These are phyloP conservation scores for Hedya salicella DNA, from an alignment of 2,888 invertebrate genomes.

Conservation along the genomic window DNA sequence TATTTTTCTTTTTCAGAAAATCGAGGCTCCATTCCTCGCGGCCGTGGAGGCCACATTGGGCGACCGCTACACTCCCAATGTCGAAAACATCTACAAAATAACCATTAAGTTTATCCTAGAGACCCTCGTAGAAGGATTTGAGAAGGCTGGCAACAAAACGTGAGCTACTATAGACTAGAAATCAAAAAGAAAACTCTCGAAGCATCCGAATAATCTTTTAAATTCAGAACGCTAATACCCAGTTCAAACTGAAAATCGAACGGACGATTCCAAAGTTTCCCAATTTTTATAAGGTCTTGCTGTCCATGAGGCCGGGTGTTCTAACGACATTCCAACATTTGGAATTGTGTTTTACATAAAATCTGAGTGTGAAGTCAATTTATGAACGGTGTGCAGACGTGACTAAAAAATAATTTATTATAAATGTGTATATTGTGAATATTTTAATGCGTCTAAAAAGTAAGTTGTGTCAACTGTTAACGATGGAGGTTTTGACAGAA, in stretches of 20 bases:
- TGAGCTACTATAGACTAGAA: conserved; percentile 54
- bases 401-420: conserved; percentile 41
- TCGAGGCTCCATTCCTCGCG: conserved; percentile 94
- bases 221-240: conserved; percentile 23
- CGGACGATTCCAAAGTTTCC: conserved; percentile 47
- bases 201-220: conserved; percentile 32
- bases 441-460: conserved; percentile 48
- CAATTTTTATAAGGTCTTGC: conserved; percentile 39
- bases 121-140: conserved; percentile 92
- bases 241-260: conserved; percentile 48
- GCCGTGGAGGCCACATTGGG: conserved; percentile 94
- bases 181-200: conserved; percentile 39
- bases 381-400: conserved; percentile 32
- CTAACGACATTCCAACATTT: conserved; percentile 40
- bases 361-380: conserved; percentile 37
- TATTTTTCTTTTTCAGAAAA: conserved; percentile 88
- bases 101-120: conserved; percentile 96
- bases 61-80: conserved; percentile 95
- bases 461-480: conserved; percentile 47
- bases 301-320: conserved; percentile 29
- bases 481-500: conserved; percentile 22
- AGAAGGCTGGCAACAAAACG: conserved; percentile 77
- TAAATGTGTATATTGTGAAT: conserved; percentile 61
- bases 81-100: conserved; percentile 95
- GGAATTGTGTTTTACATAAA: conserved; percentile 36